phyloP scores from a whole-genome alignment of 2,888 invertebrate species.

The Eupithecia insigniata region DNA sequence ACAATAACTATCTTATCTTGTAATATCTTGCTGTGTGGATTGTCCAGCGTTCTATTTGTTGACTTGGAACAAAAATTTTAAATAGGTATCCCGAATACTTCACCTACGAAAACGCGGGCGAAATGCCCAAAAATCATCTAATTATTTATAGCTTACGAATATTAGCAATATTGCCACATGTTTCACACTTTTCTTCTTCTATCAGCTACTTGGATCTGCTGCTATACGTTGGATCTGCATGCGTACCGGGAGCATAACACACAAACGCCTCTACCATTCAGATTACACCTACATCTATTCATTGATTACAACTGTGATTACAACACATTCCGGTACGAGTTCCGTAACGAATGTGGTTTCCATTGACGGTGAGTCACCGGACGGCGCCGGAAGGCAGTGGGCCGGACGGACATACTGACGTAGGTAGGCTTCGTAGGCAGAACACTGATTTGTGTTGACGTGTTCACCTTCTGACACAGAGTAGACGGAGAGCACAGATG shows the following conservation, averaged over 20 bases:
- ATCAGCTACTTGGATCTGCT: too few species aligned
- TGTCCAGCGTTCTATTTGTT: too few species aligned
- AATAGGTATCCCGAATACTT: too few species aligned
- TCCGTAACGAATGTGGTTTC: conserved; percentile 31
- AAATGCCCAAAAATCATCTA: too few species aligned
- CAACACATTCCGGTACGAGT: conserved; percentile 4
- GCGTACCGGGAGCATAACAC: not conserved
- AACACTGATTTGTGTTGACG: conserved; percentile 32
- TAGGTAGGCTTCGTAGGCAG: conserved; percentile 34
- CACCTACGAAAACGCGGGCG: too few species aligned
- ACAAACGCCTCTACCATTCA: conserved; percentile 15
- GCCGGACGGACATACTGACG: conserved; percentile 38
- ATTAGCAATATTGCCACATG: too few species aligned
- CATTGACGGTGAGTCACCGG: conserved; percentile 38
- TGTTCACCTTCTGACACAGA: conserved; percentile 22
- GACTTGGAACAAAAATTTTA: too few species aligned
- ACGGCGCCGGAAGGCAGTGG: conserved; percentile 26
- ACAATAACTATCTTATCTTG: too few species aligned
- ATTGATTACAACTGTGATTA: conserved; percentile 7
- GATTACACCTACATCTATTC: not conserved
- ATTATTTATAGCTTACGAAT: too few species aligned
- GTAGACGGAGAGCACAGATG: not conserved
- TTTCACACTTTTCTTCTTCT: too few species aligned
- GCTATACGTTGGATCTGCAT: not conserved
- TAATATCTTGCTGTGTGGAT: too few species aligned